Percentiles rank a stretch among this genome's conserved stretches.
phyloP scores from a whole-genome alignment of 2,113 vertebrate species.

The Cardinalis cardinalis region DNA sequence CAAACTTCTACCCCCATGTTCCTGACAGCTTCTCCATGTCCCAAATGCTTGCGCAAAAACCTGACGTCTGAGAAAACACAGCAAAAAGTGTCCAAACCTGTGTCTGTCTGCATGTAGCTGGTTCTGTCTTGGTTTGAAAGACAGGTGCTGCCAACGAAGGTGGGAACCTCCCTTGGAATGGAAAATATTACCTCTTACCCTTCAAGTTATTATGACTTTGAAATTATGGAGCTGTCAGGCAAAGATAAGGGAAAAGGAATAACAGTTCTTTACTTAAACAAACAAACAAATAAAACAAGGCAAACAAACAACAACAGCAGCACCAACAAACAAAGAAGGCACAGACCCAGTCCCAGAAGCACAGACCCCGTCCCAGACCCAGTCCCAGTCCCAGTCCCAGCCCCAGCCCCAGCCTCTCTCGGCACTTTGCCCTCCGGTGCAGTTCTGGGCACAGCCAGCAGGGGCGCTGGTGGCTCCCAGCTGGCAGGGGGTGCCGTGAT shows the following conservation, averaged over 20 bases:
- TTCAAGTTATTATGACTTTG: background rate
- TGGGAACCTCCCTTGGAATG: background rate
- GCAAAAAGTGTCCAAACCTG: fast-evolving
- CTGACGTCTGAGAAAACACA: fast-evolving
- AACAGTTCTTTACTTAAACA: background rate
- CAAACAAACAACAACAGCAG: background rate
- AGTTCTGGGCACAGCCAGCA: no score
- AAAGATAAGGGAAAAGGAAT: background rate
- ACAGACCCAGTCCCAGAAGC: no score
- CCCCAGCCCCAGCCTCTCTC: no score
- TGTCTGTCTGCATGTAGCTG: fast-evolving
- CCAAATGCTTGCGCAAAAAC: background rate
- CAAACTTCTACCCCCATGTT: fast-evolving
- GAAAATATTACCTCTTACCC: background rate
- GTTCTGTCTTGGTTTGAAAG: background rate
- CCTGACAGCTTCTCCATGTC: fast-evolving
- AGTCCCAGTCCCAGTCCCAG: no score
- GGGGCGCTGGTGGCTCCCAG: no score
- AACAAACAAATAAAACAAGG: background rate
- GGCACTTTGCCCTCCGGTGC: no score
- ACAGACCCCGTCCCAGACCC: no score
- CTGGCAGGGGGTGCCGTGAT: no score
- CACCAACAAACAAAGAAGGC: background rate
- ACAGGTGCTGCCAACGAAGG: background rate
- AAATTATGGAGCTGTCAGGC: background rate